Evolutionary conservation across 2,888 invertebrate species (phyloP), one percentile per base, ranked within the genome.

Genomic region (Drosophila prostipennis): DNA sequence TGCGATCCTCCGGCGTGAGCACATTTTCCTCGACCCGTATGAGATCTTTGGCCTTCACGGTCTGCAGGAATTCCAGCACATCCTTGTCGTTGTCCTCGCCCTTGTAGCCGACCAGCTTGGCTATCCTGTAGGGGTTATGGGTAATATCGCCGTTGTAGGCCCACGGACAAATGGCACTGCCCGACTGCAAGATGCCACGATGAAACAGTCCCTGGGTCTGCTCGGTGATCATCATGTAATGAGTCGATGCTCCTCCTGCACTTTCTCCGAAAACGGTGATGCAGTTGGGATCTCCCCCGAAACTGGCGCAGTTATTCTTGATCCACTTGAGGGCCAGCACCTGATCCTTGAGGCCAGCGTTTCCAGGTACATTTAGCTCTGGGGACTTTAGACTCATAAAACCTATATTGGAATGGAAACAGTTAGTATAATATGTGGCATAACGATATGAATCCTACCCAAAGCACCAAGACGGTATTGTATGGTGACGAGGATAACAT

Each of bases 271-370:
- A 93, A 0, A 93, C 90, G 0, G 93, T 93, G 2, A 92, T 93
- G 76, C 93, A 93, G 52, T 92, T 89, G 0, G 93, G 91, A 89
- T 94, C 92, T 2, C 93, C 93, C 49, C 93, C 92, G 79, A 94
- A 94, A 34, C 88, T 87, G 26, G 83, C 68, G 34, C 93, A 92
- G 75, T 93, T 93, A 42, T 90, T 91, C 74, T 93, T 92, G 1
- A 93, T 90, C 93, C 93, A 93, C 78, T 91, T 92, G 19, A 93
- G 79, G 0, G 93, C 93, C 85, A 93, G 73, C 2, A 93, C 91
- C 88, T 93, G 92, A 85, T 93, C 93, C 86, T 93, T 93, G 0
- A 93, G 90, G 0, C 92, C 93, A 5, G 93, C 93, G 80, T 93
- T 93, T 2, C 93, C 93, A 5, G 93, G 93, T 8, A 93, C 91